These are phyloP conservation scores for Cydia pomonella DNA, from an alignment of 1,140 invertebrate genomes.

Conservation along the genomic window DNA sequence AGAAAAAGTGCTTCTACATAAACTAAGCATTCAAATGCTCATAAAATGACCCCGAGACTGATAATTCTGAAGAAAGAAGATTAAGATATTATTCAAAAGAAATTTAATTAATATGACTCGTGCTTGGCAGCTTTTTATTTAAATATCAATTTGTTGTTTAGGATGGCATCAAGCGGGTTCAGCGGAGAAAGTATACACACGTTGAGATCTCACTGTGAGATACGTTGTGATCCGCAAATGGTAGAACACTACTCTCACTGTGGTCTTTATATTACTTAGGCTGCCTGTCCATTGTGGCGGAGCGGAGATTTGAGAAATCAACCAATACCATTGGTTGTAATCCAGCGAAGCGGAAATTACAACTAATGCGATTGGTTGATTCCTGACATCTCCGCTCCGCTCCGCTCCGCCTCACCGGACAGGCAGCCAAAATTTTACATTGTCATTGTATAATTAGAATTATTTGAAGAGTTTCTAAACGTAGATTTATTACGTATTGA, in stretches of 20 bases:
- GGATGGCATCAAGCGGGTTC: neutral
- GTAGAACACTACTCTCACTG: neutral
- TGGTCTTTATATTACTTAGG: too few relatives aligned
- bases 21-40: neutral
- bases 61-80: neutral
- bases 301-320: too few relatives aligned
- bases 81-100: neutral
- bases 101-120: neutral
- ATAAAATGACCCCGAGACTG: neutral
- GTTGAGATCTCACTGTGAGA: neutral
- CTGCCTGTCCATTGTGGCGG: too few relatives aligned
- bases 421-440: too few relatives aligned
- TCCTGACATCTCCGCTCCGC: too few relatives aligned
- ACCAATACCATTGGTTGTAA: too few relatives aligned
- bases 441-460: too few relatives aligned
- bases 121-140: neutral
- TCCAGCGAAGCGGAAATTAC: too few relatives aligned
- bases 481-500: too few relatives aligned
- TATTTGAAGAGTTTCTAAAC: too few relatives aligned
- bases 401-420: too few relatives aligned
- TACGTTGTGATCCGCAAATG: constrained; percentile 1
- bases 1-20: neutral
- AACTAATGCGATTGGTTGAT: too few relatives aligned
- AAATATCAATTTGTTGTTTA: constrained; percentile 7
- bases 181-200: constrained; percentile 4